A percentile compares a stretch with the other conserved stretches of the same genome.
phyloP scores from a whole-genome alignment of 2,113 vertebrate genomes.

The Neopipo cinnamomea region DNA sequence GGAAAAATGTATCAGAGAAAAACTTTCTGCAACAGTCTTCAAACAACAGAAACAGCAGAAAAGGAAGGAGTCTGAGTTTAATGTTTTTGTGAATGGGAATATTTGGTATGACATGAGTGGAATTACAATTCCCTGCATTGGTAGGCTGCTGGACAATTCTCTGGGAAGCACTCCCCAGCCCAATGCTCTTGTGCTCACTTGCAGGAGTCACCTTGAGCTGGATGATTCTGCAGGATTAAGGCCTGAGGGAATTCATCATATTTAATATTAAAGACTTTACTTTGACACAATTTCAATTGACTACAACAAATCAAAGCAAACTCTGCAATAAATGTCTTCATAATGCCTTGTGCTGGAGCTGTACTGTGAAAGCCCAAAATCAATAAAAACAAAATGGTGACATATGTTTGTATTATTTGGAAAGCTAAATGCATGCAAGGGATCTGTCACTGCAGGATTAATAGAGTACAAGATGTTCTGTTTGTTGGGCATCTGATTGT shows the following conservation, averaged over 20 bases:
- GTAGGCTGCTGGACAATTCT: constrained; percentile 39
- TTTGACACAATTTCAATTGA: constrained; percentile 75
- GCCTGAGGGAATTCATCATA: constrained; percentile 63
- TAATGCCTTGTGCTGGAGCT: constrained; percentile 71
- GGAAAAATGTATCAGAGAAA: not conserved
- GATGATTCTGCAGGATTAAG: constrained; percentile 11
- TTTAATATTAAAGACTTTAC: constrained; percentile 74
- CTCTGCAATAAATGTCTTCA: constrained; percentile 74
- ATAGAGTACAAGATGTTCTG: constrained; percentile 69
- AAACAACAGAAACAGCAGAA: not conserved
- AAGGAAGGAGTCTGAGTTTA: not conserved
- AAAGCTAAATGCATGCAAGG: constrained; percentile 74
- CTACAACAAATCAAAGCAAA: constrained; percentile 77
- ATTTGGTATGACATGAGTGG: not conserved
- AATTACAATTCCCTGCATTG: not conserved
- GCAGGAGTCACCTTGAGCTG: constrained; percentile 55
- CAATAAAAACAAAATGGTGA: constrained; percentile 76
- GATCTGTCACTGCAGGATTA: constrained; percentile 70
- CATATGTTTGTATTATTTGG: constrained; percentile 75
- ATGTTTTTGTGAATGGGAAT: constrained; percentile 29
- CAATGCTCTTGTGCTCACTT: not conserved
- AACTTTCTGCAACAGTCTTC: not conserved
- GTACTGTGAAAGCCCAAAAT: constrained; percentile 71
- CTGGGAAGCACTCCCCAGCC: constrained; percentile 22
- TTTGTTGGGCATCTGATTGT: constrained; percentile 73